Base-by-base conservation (phyloP, 2,888 invertebrate species). In the Luperina nickerlii region DNA sequence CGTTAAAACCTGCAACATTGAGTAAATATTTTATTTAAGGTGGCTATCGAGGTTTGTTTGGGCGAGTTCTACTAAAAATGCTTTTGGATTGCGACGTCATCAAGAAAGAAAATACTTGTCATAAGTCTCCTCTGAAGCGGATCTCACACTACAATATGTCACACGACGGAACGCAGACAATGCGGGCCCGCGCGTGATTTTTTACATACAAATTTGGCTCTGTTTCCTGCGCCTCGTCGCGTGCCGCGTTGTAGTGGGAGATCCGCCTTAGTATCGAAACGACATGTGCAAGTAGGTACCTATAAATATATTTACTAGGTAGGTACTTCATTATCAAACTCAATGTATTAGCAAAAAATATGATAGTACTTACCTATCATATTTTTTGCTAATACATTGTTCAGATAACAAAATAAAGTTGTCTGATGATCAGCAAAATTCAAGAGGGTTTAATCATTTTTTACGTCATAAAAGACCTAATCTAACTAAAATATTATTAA, bases 1-100 rank as follows among this genome's bases (percentile, higher is more conserved):
- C n/a, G 99, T 99, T 76, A 99, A 97, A 45, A 98, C 98, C 98
- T 98, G 93, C 78, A 93, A 79, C 1, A 62, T 69, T 63, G 11
- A 38, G 9, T 60, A 18, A 2, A 5, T 0, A 20, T 27, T 38
- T 85, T 42, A 62, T 38, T 27, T 27, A 20, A 20, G 24, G 24
- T 65, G 65, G 1, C 3, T 3, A 38, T 18, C 9, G 9, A 38
- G 18, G 6, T 60, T 38, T 18, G 3, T 70, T 32, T 9, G 5
- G 13, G 32, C 15, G 13, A 20, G 1, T 48, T 69, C 8, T 2
- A 27, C 6, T 27, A 18, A 63, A 57, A 63, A 13, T 51, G 3
- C 4, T 51, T n/a, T 24, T 69, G 24, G 20, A 51, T 32, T 32
- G 27, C 13, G 7, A 69, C 51, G 24, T 32, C 8, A 51, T 32